A percentile compares a stretch with the other conserved stretches of the same genome.
phyloP scores from a whole-genome alignment of 2,888 invertebrate species.

The Entomobrya proxima region DNA sequence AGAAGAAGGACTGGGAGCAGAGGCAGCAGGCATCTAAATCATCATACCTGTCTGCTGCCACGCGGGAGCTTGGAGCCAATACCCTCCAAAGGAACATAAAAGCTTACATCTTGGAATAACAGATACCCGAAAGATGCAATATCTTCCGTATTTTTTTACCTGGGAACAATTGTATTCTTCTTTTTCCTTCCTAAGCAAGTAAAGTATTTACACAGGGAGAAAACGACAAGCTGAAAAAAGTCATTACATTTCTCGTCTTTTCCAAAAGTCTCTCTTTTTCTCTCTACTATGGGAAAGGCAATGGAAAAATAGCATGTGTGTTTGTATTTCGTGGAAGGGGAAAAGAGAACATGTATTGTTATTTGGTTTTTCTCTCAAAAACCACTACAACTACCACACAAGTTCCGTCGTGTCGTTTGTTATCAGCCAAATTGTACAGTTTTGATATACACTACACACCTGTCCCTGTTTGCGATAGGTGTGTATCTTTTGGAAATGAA shows the following conservation, averaged over 20 bases:
- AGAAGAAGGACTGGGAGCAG: neutral
- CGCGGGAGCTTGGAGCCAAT: constrained; percentile 32
- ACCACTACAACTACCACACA: no score
- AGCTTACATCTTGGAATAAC: neutral
- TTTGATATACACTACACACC: no score
- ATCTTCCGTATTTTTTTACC: neutral
- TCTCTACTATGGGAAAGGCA: neutral
- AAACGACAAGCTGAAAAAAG: neutral
- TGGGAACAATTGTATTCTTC: neutral
- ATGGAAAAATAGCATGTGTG: neutral
- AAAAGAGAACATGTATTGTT: no score
- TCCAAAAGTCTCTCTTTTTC: constrained; percentile 2
- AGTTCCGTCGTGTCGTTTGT: no score
- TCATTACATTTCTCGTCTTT: constrained; percentile 2
- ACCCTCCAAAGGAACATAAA: neutral
- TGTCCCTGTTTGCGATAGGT: no score
- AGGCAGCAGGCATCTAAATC: constrained; percentile 22
- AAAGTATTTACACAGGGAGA: neutral
- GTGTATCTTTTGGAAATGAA: no score
- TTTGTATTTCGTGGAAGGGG: no score
- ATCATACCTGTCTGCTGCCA: constrained; percentile 38
- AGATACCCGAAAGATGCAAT: neutral
- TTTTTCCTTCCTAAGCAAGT: neutral
- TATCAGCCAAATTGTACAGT: no score
- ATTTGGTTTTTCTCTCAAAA: no score